Conservation (phyloP, 30 jellyfish, hydroid and myxozoan genomes). For the Aurelia coerulea region DNA sequence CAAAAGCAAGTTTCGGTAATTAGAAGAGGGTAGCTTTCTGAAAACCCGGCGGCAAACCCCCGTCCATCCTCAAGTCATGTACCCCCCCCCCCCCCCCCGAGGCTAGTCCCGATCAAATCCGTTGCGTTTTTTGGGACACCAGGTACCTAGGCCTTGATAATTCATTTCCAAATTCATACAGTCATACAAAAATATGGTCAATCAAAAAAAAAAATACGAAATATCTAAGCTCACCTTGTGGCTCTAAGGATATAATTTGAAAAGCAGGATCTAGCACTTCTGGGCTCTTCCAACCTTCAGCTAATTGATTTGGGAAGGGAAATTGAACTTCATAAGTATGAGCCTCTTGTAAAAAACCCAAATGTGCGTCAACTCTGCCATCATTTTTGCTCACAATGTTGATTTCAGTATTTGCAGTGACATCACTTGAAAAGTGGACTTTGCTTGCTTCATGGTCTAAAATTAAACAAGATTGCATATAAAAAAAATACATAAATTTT, state of each 20-base stretch:
- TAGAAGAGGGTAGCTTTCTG: no score
- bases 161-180: no score
- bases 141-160: no score
- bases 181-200: neutral
- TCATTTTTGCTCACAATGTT: constrained; percentile 27
- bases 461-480: neutral
- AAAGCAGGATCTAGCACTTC: constrained; percentile 30
- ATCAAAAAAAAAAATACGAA: neutral
- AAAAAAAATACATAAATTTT: neutral
- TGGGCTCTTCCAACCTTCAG: constrained; percentile 37
- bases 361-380: constrained; percentile 45
- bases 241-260: constrained; percentile 29
- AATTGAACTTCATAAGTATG: constrained; percentile 61
- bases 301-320: constrained; percentile 42
- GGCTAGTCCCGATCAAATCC: no score
- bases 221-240: constrained; percentile 10
- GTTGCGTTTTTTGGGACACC: no score
- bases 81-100: no score
- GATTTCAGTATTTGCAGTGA: constrained; percentile 59
- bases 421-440: constrained; percentile 73
- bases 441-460: constrained; percentile 82
- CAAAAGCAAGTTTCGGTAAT: no score
- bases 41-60: no score
- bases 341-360: constrained; percentile 57
- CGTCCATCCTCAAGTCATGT: no score